phyloP scores from a whole-genome alignment of 2,888 invertebrate genomes.

The Cryptus viduatorius region DNA sequence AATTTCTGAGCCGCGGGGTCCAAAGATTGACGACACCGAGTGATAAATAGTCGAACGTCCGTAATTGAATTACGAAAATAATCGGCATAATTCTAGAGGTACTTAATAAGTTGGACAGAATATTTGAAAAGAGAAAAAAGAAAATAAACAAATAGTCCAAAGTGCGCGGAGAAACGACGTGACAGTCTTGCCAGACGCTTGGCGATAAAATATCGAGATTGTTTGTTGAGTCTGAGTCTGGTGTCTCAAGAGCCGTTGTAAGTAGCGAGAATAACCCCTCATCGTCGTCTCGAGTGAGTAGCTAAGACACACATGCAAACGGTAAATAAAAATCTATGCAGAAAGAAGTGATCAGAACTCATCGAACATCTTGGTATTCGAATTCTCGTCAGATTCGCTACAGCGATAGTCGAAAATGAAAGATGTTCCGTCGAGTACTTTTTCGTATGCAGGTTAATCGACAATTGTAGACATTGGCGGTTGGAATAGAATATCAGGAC shows the following conservation, averaged over 20 bases:
- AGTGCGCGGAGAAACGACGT: conserved; percentile 33
- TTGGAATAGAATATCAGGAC: too few species aligned
- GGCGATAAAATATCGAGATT: conserved; percentile 50
- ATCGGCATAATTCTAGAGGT: too few species aligned
- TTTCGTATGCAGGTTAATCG: too few species aligned
- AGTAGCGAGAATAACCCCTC: conserved; percentile 35
- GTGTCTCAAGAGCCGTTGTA: conserved; percentile 28
- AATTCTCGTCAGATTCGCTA: background rate
- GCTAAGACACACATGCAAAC: background rate
- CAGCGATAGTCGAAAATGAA: too few species aligned
- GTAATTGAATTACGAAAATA: too few species aligned
- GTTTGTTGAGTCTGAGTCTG: conserved; percentile 52
- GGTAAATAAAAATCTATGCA: background rate
- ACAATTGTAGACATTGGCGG: too few species aligned
- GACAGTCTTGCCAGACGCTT: conserved; percentile 35
- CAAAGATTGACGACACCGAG: too few species aligned
- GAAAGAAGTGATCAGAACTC: background rate
- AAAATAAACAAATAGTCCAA: conserved; percentile 38
- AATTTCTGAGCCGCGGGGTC: too few species aligned
- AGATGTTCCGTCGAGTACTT: background rate
- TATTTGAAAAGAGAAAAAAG: conserved; percentile 20
- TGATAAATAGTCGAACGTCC: background rate
- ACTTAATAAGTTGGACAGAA: background rate
- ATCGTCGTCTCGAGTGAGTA: background rate
- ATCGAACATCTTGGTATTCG: background rate